Evolutionary conservation across 37 sponge, comb jelly and placozoan genomes (phyloP).

Genomic region (Crambe crambe): DNA sequence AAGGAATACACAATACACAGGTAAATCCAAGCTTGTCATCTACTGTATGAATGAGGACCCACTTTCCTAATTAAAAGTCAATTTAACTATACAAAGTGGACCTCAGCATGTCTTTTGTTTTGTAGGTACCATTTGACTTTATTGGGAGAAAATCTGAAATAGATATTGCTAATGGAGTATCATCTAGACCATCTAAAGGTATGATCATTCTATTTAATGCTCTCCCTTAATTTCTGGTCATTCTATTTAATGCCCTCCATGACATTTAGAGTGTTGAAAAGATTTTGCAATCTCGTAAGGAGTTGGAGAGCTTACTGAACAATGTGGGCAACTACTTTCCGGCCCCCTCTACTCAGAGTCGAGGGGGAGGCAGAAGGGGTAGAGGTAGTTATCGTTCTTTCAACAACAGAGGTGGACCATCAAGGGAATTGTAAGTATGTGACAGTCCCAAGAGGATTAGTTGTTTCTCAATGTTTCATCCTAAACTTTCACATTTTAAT

Average conservation of each 20-base stretch:
- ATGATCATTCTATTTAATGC: background rate
- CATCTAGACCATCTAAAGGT: slow-evolving; percentile 78
- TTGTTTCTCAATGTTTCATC: no score
- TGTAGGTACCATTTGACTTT: slow-evolving; percentile 82
- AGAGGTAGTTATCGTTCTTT: slow-evolving; percentile 20
- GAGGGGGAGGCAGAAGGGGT: slow-evolving; percentile 20
- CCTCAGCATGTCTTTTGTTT: background rate
- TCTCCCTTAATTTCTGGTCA: background rate
- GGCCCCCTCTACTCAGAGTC: no score
- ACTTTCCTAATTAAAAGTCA: no score
- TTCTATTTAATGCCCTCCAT: background rate
- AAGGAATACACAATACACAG: slow-evolving; percentile 28
- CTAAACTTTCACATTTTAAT: no score
- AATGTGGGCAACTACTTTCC: slow-evolving; percentile 38
- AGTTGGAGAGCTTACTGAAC: slow-evolving; percentile 23
- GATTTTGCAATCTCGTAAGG: slow-evolving; percentile 37
- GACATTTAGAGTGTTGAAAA: slow-evolving; percentile 32
- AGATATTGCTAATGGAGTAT: slow-evolving; percentile 80
- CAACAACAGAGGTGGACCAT: slow-evolving; percentile 16
- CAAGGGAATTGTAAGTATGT: background rate
- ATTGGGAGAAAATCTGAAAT: slow-evolving; percentile 66
- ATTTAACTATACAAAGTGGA: background rate
- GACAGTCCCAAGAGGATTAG: no score
- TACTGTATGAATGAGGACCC: no score
- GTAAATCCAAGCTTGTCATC: no score